phyloP scores from a whole-genome alignment of 2,888 invertebrate species.

The Rhopalosiphum nymphaeae region DNA sequence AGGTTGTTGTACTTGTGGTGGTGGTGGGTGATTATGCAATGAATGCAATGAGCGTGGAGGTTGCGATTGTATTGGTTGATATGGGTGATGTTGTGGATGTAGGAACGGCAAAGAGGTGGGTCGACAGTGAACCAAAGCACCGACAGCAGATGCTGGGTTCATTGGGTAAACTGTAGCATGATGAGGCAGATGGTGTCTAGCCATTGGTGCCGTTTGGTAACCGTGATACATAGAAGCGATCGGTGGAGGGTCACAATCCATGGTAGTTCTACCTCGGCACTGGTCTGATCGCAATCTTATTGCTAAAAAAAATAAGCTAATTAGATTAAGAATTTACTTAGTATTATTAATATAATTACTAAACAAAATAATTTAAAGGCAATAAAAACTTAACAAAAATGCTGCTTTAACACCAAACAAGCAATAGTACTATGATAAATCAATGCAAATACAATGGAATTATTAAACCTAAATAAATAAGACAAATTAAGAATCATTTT shows the following conservation, averaged over 20 bases:
- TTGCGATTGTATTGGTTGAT: constrained; percentile 59
- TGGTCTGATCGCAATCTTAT: constrained; percentile 56
- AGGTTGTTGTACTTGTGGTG: constrained; percentile 48
- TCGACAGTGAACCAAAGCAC: constrained; percentile 61
- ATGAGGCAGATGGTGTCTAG: constrained; percentile 51
- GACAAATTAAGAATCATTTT: neutral
- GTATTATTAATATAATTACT: neutral
- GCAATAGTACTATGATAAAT: constrained; percentile 10
- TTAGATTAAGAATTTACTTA: neutral
- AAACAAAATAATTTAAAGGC: neutral
- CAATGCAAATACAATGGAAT: neutral
- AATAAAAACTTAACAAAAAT: neutral
- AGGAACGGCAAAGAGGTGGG: constrained; percentile 63
- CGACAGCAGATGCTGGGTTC: constrained; percentile 54
- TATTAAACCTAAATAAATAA: constrained; percentile 13
- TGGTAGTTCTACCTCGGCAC: constrained; percentile 56
- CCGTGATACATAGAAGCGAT: constrained; percentile 60
- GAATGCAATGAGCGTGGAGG: constrained; percentile 60
- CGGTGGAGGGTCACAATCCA: constrained; percentile 60
- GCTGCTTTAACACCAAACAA: neutral
- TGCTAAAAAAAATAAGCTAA: constrained; percentile 33
- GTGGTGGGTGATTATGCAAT: constrained; percentile 58
- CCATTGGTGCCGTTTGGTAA: constrained; percentile 58
- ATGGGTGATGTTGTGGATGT: constrained; percentile 63
- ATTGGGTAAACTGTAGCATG: constrained; percentile 44